Evolutionary conservation across 2,113 vertebrate genomes (phyloP).

Genomic region (Rhinoptilus africanus): DNA sequence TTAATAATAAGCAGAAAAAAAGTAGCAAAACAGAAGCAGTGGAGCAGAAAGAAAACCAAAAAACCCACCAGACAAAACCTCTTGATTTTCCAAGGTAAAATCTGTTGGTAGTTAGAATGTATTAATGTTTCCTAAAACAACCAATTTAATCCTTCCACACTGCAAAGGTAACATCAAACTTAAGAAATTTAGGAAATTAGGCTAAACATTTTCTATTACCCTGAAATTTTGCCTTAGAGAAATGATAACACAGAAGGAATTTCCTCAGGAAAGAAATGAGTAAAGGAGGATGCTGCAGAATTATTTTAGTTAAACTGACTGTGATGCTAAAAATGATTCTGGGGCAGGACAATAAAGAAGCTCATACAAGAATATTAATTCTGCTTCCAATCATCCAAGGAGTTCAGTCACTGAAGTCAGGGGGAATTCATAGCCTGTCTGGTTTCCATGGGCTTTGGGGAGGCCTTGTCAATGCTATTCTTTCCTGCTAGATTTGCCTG

Average conservation of each 20-base stretch:
- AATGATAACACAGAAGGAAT: background rate
- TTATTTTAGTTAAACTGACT: slow-evolving; percentile 8
- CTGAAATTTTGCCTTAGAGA: slow-evolving; percentile 11
- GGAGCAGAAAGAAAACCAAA: background rate
- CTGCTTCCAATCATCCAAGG: background rate
- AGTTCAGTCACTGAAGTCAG: background rate
- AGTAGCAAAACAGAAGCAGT: background rate
- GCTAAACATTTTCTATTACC: background rate
- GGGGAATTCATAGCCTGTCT: background rate
- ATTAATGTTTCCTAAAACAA: background rate
- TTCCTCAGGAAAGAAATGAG: background rate
- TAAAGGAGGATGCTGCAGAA: background rate
- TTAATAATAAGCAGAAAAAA: background rate
- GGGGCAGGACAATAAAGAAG: background rate
- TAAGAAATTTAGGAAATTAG: background rate
- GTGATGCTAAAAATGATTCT: slow-evolving; percentile 13
- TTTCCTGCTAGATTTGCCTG: background rate
- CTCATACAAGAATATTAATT: slow-evolving; percentile 12
- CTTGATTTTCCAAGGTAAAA: background rate
- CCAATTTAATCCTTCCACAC: background rate
- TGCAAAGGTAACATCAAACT: background rate
- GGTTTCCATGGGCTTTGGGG: background rate
- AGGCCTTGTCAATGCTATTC: background rate
- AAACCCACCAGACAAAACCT: background rate
- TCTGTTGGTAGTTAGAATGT: background rate